Evolutionary conservation across 2,797 vertebrate species (phyloP), one percentile per base, ranked within the genome.

Genomic region (Megaceryle alcyon): DNA sequence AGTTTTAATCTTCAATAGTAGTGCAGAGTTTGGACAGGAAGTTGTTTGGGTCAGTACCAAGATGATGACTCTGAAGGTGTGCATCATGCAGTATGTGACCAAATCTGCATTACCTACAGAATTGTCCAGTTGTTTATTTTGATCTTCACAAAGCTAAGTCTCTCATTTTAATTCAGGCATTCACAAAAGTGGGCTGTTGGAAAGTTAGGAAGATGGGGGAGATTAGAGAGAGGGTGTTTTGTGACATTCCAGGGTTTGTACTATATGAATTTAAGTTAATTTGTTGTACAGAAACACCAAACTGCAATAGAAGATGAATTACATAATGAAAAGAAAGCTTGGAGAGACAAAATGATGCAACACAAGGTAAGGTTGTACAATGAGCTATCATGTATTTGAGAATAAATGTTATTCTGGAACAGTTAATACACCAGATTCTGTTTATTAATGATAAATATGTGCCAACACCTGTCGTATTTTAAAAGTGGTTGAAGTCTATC

Each of bases 361-460:
- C 98, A 98, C 57, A 95, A 98, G 98, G 99, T 99, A 97, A 80
- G 66, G 51, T 69, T 68, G 41, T 66, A 64, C 13, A 29, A 7
- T 33, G 33, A 85, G 17, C 39, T 92, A 5, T 80, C 31, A 7
- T 25, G 20, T 29, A 20, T 73, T 80, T 72, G 60, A 68, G 56
- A 66, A 77, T 72, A 64, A 60, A 16, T 44, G 18, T 83, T 77
- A 31, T 41, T 46, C 41, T 88, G 54, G n/a, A 91, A 48, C 1
- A 7, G 10, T 44, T 72, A 84, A 48, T 69, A n/a, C 21, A 33
- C 20, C 14, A 44, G 43, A 51, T 76, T 61, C 20, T 70, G 2
- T 65, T 85, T 88, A 51, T 90, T 72, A 84, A 69, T 61, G 10
- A 75, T 53, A 81, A 92, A 69, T n/a, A 46, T 33, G 8, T 91